A percentile compares a stretch with the other conserved stretches of the same genome.
phyloP scores from a whole-genome alignment of 1,140 invertebrate species.

The Formica selysi region DNA sequence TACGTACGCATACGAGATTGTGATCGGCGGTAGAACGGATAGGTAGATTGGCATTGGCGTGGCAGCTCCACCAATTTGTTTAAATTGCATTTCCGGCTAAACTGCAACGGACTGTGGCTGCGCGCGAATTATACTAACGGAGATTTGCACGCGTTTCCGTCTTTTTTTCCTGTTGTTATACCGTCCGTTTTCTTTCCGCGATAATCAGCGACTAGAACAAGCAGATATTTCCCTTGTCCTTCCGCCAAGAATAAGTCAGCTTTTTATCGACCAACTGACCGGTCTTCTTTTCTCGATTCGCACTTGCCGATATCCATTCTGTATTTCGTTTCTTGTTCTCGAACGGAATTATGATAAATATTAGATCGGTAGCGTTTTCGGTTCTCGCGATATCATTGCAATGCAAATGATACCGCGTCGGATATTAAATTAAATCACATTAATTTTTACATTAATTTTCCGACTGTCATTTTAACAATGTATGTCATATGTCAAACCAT shows the following conservation, averaged over 20 bases:
- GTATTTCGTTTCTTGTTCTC: neutral
- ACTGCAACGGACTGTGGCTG: conserved; percentile 75
- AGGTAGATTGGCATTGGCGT: conserved; percentile 48
- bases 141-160: conserved; percentile 76
- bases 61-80: conserved; percentile 79
- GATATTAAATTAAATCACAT: neutral
- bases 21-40: neutral
- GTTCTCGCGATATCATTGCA: conserved; percentile 46
- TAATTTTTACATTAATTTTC: conserved; percentile 29
- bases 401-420: conserved; percentile 48
- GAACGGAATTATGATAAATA: conserved; percentile 52
- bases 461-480: neutral
- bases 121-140: conserved; percentile 74
- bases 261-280: neutral
- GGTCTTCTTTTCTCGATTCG: neutral
- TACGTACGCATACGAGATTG: neutral
- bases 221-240: neutral
- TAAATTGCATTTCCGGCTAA: conserved; percentile 81
- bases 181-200: neutral
- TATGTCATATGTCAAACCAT: no score
- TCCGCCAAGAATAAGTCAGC: neutral
- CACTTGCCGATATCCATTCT: conserved; percentile 24
- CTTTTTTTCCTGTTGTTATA: neutral
- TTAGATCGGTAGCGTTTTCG: conserved; percentile 52
- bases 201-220: neutral